Percentiles rank a stretch among this genome's conserved stretches.
Conservation (phyloP, 2,797 vertebrate species). For the Macrochelys suwanniensis region DNA sequence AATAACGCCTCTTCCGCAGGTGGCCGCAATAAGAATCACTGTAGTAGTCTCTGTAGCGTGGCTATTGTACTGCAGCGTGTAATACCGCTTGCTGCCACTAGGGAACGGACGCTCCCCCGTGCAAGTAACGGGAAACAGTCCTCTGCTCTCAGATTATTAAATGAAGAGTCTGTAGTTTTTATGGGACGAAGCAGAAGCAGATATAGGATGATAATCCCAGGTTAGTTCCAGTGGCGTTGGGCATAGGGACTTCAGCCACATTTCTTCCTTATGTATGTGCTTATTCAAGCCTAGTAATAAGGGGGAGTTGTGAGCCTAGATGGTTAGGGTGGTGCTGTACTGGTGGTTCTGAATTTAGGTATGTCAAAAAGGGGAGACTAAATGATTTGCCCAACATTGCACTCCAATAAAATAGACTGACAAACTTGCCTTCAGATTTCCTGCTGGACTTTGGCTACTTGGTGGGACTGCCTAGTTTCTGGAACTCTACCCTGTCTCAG, state of each 20-base stretch:
- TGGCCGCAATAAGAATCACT: background rate
- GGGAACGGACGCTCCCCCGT: no score
- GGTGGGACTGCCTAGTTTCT: background rate
- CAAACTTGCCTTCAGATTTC: background rate
- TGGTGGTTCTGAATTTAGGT: background rate
- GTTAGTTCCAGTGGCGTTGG: background rate
- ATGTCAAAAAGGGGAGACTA: background rate
- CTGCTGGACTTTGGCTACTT: background rate
- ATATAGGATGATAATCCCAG: background rate
- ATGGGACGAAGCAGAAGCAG: background rate
- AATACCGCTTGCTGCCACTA: background rate
- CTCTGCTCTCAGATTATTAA: background rate
- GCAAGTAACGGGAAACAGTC: no score
- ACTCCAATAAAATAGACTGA: background rate
- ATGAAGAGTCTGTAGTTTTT: background rate
- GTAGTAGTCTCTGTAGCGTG: background rate
- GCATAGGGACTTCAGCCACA: background rate
- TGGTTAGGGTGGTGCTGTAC: accelerated
- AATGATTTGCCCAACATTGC: background rate
- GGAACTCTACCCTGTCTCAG: background rate
- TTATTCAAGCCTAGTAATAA: background rate
- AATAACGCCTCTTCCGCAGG: background rate
- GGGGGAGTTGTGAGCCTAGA: background rate
- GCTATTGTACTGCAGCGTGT: background rate
- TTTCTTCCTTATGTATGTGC: background rate